Conservation (phyloP, 2,113 vertebrate species). For the Onychorhynchus coronatus region DNA sequence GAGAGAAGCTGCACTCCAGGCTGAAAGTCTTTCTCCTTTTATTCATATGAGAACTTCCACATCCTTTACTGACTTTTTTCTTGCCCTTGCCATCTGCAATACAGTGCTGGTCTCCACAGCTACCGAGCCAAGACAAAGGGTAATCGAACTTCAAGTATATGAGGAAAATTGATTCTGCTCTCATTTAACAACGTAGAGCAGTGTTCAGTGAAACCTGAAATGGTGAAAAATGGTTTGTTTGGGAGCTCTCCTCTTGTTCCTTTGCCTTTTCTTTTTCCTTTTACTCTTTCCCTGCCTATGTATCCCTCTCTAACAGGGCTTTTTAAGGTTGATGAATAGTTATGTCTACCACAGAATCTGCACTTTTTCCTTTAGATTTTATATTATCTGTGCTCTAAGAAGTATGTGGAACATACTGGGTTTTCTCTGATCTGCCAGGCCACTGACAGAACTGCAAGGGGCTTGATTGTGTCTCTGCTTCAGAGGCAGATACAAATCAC, state of each 20-base stretch:
- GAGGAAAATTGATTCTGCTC: not conserved
- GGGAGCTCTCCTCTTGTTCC: not conserved
- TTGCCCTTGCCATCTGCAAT: constrained; percentile 94
- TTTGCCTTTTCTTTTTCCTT: not conserved
- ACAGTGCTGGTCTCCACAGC: constrained; percentile 92
- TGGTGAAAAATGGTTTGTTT: not conserved
- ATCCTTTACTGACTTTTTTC: constrained; percentile 88
- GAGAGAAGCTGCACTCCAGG: constrained; percentile 71
- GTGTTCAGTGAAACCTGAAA: not conserved
- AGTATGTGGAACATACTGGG: not conserved
- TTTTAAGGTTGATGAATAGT: not conserved
- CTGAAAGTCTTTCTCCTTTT: constrained; percentile 59
- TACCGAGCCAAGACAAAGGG: constrained; percentile 85
- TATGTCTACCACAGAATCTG: not conserved
- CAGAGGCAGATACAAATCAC: not conserved
- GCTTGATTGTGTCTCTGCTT: not conserved
- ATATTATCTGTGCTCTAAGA: not conserved
- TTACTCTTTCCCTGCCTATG: not conserved
- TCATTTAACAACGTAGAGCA: not conserved
- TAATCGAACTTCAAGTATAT: constrained; percentile 65
- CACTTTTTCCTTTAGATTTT: not conserved
- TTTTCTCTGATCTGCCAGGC: not conserved
- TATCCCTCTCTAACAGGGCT: not conserved
- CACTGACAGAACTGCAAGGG: not conserved
- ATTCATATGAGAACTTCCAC: constrained; percentile 41